Conservation (phyloP, 2,888 invertebrate species). For the Seladonia tumulorum region DNA sequence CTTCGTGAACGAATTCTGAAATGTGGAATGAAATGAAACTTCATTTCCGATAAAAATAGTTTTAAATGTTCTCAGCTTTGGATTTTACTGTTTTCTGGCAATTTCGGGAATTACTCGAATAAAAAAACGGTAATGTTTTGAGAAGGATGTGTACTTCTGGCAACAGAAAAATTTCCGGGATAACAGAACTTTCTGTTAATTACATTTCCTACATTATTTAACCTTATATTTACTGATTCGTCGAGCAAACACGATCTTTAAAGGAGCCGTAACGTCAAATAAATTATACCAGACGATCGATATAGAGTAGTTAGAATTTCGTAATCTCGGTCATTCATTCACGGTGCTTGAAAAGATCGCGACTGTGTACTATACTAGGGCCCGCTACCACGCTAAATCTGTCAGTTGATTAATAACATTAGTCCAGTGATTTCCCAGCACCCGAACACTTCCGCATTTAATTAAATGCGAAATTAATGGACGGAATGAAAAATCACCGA, state of each 20-base stretch:
- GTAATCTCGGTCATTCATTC: slow-evolving; percentile 16
- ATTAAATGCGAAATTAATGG: background rate
- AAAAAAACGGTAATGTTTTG: too few species aligned
- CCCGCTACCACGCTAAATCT: background rate
- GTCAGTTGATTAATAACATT: background rate
- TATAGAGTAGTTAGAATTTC: slow-evolving; percentile 31
- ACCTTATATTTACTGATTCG: background rate
- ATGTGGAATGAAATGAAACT: background rate
- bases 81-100: too few species aligned
- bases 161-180: too few species aligned
- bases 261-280: slow-evolving; percentile 48
- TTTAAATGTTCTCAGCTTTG: too few species aligned
- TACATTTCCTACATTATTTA: slow-evolving; percentile 4
- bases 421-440: too few species aligned
- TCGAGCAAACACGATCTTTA: slow-evolving; percentile 34
- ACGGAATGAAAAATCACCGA: background rate
- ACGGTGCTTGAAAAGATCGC: background rate
- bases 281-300: slow-evolving; percentile 41
- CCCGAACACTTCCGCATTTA: too few species aligned
- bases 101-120: too few species aligned
- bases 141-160: too few species aligned
- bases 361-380: background rate
- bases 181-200: slow-evolving; percentile 31
- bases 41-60: background rate
- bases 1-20: background rate